Conservation (phyloP, 2,797 vertebrate species). For the Neopelma chrysocephalum region DNA sequence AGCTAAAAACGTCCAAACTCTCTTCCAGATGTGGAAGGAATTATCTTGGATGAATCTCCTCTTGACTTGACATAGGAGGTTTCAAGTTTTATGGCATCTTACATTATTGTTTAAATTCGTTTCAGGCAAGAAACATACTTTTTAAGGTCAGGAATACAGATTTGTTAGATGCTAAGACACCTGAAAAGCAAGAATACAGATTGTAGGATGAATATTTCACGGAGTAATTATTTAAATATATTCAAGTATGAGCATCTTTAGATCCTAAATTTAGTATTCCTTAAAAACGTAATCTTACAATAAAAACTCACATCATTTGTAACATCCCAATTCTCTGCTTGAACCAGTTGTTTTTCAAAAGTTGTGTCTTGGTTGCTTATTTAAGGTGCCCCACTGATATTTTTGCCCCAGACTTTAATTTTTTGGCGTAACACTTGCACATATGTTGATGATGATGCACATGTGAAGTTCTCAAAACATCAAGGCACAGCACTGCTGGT, state of each 20-base stretch:
- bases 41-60: slow-evolving; percentile 23
- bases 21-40: neutral
- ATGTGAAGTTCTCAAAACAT: neutral
- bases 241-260: slow-evolving; percentile 63
- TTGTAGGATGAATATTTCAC: slow-evolving; percentile 70
- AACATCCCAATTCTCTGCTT: neutral
- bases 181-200: slow-evolving; percentile 69
- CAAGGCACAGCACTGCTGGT: neutral
- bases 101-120: slow-evolving; percentile 61
- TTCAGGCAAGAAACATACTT: slow-evolving; percentile 65
- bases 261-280: slow-evolving; percentile 68
- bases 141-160: slow-evolving; percentile 64
- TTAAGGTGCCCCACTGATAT: neutral
- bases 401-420: slow-evolving; percentile 23
- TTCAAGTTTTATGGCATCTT: slow-evolving; percentile 61
- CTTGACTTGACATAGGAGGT: slow-evolving; percentile 12
- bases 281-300: slow-evolving; percentile 59
- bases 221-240: slow-evolving; percentile 70
- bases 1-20: neutral
- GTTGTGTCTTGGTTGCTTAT: neutral
- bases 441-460: neutral
- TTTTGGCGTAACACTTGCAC: neutral
- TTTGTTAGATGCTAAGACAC: slow-evolving; percentile 61
- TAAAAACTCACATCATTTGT: slow-evolving; percentile 8
- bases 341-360: neutral